Percentiles rank a stretch among this genome's conserved stretches.
Evolutionary conservation across 2,797 vertebrate species (phyloP).

Genomic region (Microctenopoma lineatum): DNA sequence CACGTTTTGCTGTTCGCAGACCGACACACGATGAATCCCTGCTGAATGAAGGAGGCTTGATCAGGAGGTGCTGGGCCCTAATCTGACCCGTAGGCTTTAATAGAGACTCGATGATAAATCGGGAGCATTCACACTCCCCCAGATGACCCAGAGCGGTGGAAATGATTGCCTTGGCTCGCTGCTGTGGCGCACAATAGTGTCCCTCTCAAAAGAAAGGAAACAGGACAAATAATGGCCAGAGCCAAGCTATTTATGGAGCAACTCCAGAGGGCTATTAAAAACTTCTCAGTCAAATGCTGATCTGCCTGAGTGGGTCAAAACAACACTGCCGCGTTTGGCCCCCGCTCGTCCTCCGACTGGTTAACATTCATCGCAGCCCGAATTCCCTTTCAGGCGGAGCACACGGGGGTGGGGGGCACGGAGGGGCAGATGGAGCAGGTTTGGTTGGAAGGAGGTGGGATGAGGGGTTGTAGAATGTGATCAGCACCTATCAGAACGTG

Average conservation of each 20-base stretch:
- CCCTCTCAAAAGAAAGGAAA: constrained; percentile 69
- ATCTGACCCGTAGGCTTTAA: constrained; percentile 63
- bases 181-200: constrained; percentile 52
- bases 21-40: constrained; percentile 43
- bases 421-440: constrained; percentile 25
- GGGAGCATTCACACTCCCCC: constrained; percentile 33
- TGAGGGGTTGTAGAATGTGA: no score
- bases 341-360: constrained; percentile 75
- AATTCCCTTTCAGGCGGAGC: constrained; percentile 62
- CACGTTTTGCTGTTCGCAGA: constrained; percentile 43
- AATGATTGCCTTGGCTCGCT: constrained; percentile 60
- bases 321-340: constrained; percentile 66
- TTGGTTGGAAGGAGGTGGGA: constrained; percentile 36
- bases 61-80: constrained; percentile 31
- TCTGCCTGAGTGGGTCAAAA: constrained; percentile 71
- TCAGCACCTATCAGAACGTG: no score
- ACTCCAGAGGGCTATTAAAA: constrained; percentile 79
- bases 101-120: constrained; percentile 63
- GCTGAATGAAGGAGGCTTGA: constrained; percentile 48
- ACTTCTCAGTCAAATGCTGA: constrained; percentile 77
- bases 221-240: constrained; percentile 53
- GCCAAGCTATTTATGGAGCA: constrained; percentile 69
- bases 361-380: constrained; percentile 83
- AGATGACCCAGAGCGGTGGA: constrained; percentile 49
- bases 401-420: constrained; percentile 33